A percentile compares a stretch with the other conserved stretches of the same genome.
Evolutionary conservation across 2,888 invertebrate species (phyloP).

Genomic region (Pollenia angustigena): DNA sequence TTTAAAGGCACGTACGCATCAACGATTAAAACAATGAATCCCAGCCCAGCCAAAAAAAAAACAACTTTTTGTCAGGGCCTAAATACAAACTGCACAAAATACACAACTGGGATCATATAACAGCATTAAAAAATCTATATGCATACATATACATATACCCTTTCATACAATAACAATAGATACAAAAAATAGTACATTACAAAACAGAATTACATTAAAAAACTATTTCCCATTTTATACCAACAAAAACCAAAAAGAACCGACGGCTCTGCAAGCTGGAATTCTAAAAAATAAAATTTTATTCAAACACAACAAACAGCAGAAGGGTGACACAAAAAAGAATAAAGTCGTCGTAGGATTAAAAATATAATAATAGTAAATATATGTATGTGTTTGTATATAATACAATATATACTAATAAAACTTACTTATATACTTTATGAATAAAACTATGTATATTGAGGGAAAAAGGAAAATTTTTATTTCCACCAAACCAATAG

Average conservation of each 20-base stretch:
- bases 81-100: conserved; percentile 40
- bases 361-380: conserved; percentile 57
- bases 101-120: conserved; percentile 64
- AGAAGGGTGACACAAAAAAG: conserved; percentile 68
- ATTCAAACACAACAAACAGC: conserved; percentile 9
- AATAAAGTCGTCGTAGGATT: conserved; percentile 69
- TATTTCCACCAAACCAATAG: conserved; percentile 48
- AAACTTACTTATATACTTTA: no score
- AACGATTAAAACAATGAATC: conserved; percentile 46
- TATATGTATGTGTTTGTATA: background rate
- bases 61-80: conserved; percentile 43
- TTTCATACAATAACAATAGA: conserved; percentile 43
- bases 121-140: conserved; percentile 40
- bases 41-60: conserved; percentile 25
- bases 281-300: conserved; percentile 32
- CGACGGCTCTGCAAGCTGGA: conserved; percentile 66
- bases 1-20: conserved; percentile 69
- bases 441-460: no score
- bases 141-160: conserved; percentile 19
- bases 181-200: conserved; percentile 30
- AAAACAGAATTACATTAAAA: conserved; percentile 64
- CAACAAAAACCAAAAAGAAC: conserved; percentile 14
- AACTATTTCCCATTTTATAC: conserved; percentile 59
- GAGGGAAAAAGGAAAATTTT: conserved; percentile 2
- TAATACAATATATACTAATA: conserved; percentile 2